Evolutionary conservation across 2,797 vertebrate species (phyloP), one percentile per base, ranked within the genome.

Genomic region (Todus mexicanus): DNA sequence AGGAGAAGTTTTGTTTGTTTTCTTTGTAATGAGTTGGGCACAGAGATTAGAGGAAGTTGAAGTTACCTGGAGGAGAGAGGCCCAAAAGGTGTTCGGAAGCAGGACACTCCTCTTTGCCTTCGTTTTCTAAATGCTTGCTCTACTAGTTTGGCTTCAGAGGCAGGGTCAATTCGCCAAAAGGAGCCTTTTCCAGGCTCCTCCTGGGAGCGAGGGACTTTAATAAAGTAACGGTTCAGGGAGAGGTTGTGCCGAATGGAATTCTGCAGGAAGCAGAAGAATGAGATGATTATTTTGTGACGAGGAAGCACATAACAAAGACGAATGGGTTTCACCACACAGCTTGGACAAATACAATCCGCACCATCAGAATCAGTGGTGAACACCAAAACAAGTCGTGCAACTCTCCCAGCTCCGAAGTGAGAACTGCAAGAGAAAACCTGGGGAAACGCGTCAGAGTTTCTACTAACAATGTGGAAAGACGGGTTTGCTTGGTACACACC

Each of bases 161-260:
- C 98, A 5, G 99, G 99, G 96, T 99, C 99, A 89, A 99, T 99
- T 5, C 99, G 97, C 99, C 99, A 99, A 59, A 99, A 99, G 15
- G 99, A 99, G n/a, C 99, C 99, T 60, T 99, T 99, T 15, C 99
- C 99, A 1, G 99, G 99, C 96, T 99, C 99, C 78, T 99, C 99
- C 96, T 99, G 99, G 64, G 99, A 99, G 84, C 99, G 99, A 4
- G 99, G 99, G 95, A 99, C 99, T 98, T 99, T 99, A 92, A 99
- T 98, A 91, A 99, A 99, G 97, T 99, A 99, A 78, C 99, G 99
- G 97, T 99, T 99, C 96, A 99, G 97, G 60, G 99, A 99, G 85
- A 99, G 98, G 97, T 99, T 99, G 98, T 99, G 99, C 84, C 99
- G 98, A 97, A 99, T 99, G 37, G 99, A 99, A 97, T 99, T 99